Evolutionary conservation across 2,113 vertebrate species (phyloP), one percentile per base, ranked within the genome.

Genomic region (Lutjanus erythropterus): DNA sequence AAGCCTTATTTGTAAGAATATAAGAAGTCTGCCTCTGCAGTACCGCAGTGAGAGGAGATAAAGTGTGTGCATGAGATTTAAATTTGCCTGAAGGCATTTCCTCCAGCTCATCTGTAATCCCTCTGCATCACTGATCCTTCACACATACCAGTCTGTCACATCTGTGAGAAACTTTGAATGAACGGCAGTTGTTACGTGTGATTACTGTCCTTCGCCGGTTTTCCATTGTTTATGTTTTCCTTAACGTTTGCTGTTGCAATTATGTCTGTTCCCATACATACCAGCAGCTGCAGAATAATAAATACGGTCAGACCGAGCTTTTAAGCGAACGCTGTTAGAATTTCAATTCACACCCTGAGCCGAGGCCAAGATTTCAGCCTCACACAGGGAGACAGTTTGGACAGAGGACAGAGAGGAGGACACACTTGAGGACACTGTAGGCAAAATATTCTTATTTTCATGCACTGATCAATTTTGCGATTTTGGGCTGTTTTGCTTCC

Each of bases 251-350:
- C 82, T 58, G 10, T 84, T 83, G 80, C 68, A 84, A 61, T 77
- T 66, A 47, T 59, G 65, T 60, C 41, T 41, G 60, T 86, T 89
- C 69, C 87, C 83, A 83, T 75, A 49, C 83, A 83, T 75, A 49
- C 71, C 55, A 61, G 75, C 55, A 78, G 50, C 78, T 41, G 70
- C 59, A 23, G 44, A 60, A 56, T 12, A 62, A 86, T 52, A 77
- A 58, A 77, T 49, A 71, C 75, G 58, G 58, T 1, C 59, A 66
- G 55, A 4, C 59, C 33, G 66, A 69, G 81, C 27, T 73, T 64
- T 73, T 58, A 74, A 70, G 74, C 53, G 49, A 7, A 65, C 27
- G n/a, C 68, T 46, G 19, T 71, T 60, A 71, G 68, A 60, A 64
- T 76, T 82, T 81, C 5, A 68, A 74, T 80, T 71, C 61, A 67